Percentiles rank a stretch among this genome's conserved stretches.
These are phyloP conservation scores for Sus cebifrons DNA, from an alignment of 2,797 vertebrate species.

Conservation along the genomic window DNA sequence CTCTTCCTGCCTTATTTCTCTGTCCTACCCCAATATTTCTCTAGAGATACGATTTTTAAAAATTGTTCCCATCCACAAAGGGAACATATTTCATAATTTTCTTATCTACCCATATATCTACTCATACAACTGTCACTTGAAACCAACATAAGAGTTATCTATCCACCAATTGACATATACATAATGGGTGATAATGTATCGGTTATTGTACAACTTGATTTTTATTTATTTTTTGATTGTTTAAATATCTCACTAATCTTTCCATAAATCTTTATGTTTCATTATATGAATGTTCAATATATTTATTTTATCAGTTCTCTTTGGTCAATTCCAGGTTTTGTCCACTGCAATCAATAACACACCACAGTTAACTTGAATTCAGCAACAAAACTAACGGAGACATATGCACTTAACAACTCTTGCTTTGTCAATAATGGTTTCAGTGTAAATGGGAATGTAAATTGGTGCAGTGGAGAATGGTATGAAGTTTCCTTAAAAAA, in stretches of 20 bases:
- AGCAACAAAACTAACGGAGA: background rate
- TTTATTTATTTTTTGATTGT: background rate
- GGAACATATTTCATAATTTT: background rate
- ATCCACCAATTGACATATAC: background rate
- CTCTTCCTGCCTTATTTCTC: background rate
- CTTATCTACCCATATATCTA: background rate
- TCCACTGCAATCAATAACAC: background rate
- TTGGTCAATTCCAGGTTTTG: background rate
- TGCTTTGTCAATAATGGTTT: background rate
- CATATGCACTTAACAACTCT: background rate
- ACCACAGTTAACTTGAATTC: background rate
- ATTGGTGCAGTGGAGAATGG: no score
- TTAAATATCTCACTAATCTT: slow-evolving; percentile 9
- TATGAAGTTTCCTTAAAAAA: no score
- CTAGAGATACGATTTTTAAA: background rate
- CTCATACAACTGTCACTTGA: background rate
- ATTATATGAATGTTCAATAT: background rate
- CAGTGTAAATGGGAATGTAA: background rate
- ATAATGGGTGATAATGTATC: background rate
- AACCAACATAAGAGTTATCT: background rate
- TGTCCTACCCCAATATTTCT: background rate
- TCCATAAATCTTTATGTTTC: background rate
- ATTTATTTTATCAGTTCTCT: background rate
- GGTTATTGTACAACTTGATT: background rate
- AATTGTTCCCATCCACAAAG: background rate